Percentiles rank a stretch among this genome's conserved stretches.
These are phyloP conservation scores for Thunnus thynnus DNA, from an alignment of 2,113 vertebrate genomes.

Conservation along the genomic window DNA sequence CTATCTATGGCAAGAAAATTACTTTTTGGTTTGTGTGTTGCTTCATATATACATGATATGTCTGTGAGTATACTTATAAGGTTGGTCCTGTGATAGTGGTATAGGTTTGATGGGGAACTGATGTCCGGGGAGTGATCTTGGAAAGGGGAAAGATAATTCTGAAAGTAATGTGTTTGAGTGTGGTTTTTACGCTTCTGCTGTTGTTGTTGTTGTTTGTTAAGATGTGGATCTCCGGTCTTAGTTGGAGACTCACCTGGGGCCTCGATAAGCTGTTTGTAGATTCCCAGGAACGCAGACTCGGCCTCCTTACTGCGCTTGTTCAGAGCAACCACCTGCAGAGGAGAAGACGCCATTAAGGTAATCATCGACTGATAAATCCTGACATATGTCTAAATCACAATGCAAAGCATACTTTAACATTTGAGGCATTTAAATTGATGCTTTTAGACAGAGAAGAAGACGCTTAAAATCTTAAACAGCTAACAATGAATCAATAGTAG, in stretches of 20 bases:
- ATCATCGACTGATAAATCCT: conserved; percentile 35
- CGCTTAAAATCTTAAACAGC: conserved; percentile 27
- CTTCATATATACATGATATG: conserved; percentile 33
- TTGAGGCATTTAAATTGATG: conserved; percentile 2
- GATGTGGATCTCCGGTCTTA: conserved; percentile 57
- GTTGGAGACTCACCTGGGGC: conserved; percentile 93
- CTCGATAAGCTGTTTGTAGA: conserved; percentile 96
- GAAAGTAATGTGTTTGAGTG: conserved; percentile 24
- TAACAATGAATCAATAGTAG: conserved; percentile 38
- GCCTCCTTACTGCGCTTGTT: conserved; percentile 98
- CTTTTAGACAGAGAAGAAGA: conserved; percentile 35
- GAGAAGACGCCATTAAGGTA: conserved; percentile 64
- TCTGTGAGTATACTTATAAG: conserved; percentile 15
- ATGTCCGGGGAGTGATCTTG: conserved; percentile 35
- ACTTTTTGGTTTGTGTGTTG: conserved; percentile 24
- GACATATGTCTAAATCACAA: conserved; percentile 6
- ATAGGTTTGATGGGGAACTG: conserved; percentile 19
- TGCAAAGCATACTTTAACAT: conserved; percentile 11
- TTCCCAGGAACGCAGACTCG: conserved; percentile 95
- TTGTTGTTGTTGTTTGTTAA: conserved; percentile 46
- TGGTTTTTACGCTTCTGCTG: conserved; percentile 24
- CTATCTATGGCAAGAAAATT: conserved; percentile 47
- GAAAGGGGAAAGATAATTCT: conserved; percentile 41
- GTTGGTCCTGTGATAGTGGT: background rate
- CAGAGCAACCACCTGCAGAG: conserved; percentile 95